Evolutionary conservation across 1,140 invertebrate genomes (phyloP), one percentile per base, ranked within the genome.

Genomic region (Goniozus legneri): DNA sequence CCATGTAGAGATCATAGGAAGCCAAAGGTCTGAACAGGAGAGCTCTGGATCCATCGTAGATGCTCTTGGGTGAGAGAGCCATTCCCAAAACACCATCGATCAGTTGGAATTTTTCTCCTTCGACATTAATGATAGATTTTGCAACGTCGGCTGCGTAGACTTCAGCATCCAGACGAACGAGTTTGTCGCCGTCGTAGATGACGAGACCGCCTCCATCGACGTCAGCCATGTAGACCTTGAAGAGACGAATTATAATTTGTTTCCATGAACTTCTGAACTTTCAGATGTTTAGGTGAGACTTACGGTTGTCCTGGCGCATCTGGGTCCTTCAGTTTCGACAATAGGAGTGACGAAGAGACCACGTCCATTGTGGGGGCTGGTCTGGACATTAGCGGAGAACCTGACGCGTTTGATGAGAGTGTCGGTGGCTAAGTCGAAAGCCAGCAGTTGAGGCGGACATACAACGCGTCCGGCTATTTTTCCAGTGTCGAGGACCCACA

Each of bases 401-500:
- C 47, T 54, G 19, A 77, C 59, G 0, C 68, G 47, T 44, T 67
- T 71, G 10, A 80, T 27, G 3, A 79, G 58, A n/a, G 52, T 21
- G 53, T 79, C 71, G 2, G 60, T 75, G 3, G 39, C 31, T 3
- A 80, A 57, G 55, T 79, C 67, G 42, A 80, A 80, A 0, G 69
- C 67, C 0, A 79, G 47, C 0, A 80, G 43, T 44, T 79, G 69
- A 0, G 78, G 69, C 0, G 70, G 69, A 46, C 79, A 80, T 1
- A 65, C 41, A 7, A 63, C 53, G 0, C 51, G 46, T 2, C 69
- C 58, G 1, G 65, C 72, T 13, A 76, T 71, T 44, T 73, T 71
- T 15, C 78, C 79, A 0, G 69, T 54, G 43, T 80, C 79, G 56
- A 79, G 60, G 2, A 79, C 76, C 74, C 77, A 80, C 3, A 80